Evolutionary conservation across 2,888 invertebrate genomes (phyloP).

Genomic region (Laothoe populi): DNA sequence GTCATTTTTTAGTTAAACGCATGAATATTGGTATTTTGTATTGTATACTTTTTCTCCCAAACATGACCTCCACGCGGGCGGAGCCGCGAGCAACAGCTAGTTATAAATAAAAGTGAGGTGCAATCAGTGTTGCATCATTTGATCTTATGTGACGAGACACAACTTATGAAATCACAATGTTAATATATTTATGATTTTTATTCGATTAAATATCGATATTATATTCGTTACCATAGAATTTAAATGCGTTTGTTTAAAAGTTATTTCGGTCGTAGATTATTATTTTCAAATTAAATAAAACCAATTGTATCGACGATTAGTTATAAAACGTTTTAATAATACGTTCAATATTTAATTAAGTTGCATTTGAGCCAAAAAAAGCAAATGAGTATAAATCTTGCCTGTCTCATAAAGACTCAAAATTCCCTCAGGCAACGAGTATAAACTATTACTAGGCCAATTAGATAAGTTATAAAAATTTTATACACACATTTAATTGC

Average conservation of each 20-base stretch:
- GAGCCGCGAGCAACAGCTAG: too few relatives aligned
- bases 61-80: too few relatives aligned
- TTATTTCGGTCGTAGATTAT: too few relatives aligned
- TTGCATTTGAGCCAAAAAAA: neutral
- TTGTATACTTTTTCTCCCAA: too few relatives aligned
- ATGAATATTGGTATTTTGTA: too few relatives aligned
- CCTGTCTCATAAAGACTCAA: slow-evolving; percentile 2
- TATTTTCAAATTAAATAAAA: too few relatives aligned
- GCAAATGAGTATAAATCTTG: neutral
- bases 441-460: slow-evolving; percentile 11
- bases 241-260: too few relatives aligned
- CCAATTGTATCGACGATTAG: too few relatives aligned
- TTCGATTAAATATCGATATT: neutral
- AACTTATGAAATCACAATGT: slow-evolving; percentile 19
- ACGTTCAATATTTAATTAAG: slow-evolving; percentile 1
- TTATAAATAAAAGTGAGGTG: slow-evolving; percentile 19
- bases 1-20: too few relatives aligned
- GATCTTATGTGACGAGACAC: slow-evolving; percentile 13
- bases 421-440: slow-evolving; percentile 11
- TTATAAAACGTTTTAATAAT: too few relatives aligned
- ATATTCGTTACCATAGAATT: too few relatives aligned
- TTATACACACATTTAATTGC: slow-evolving; percentile 21
- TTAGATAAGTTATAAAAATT: slow-evolving; percentile 24
- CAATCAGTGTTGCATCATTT: slow-evolving; percentile 25
- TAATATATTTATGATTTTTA: neutral